phyloP scores from a whole-genome alignment of 2,888 invertebrate genomes.

The Esperia sulphurella region DNA sequence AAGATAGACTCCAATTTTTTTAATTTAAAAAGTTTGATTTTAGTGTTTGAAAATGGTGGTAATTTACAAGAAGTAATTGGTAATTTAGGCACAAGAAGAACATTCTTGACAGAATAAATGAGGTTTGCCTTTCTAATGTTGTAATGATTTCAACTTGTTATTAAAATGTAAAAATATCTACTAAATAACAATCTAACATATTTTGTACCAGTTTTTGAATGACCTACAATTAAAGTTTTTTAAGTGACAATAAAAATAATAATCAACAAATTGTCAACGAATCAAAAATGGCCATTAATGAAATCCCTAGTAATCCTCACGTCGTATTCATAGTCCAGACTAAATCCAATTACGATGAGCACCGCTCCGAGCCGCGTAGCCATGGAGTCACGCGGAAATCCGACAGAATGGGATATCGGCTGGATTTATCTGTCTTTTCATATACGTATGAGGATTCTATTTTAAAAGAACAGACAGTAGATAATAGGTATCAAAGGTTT shows the following conservation, averaged over 20 bases:
- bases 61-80: too few species aligned
- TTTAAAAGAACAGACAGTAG: too few species aligned
- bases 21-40: too few species aligned
- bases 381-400: conserved; percentile 16
- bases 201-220: neutral
- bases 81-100: too few species aligned
- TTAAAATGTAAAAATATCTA: too few species aligned
- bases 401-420: conserved; percentile 16
- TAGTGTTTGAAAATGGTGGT: too few species aligned
- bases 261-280: neutral
- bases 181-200: too few species aligned
- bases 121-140: too few species aligned
- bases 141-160: too few species aligned
- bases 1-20: too few species aligned
- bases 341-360: conserved; percentile 66
- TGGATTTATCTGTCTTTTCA: neutral
- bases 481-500: too few species aligned
- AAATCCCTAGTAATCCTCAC: conserved; percentile 57
- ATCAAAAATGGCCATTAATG: neutral
- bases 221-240: neutral
- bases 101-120: too few species aligned
- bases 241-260: neutral
- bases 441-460: neutral
- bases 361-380: conserved; percentile 13
- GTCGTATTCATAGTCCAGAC: conserved; percentile 64